Conservation (phyloP, 2,888 invertebrate genomes). For the Cerastoderma edule region DNA sequence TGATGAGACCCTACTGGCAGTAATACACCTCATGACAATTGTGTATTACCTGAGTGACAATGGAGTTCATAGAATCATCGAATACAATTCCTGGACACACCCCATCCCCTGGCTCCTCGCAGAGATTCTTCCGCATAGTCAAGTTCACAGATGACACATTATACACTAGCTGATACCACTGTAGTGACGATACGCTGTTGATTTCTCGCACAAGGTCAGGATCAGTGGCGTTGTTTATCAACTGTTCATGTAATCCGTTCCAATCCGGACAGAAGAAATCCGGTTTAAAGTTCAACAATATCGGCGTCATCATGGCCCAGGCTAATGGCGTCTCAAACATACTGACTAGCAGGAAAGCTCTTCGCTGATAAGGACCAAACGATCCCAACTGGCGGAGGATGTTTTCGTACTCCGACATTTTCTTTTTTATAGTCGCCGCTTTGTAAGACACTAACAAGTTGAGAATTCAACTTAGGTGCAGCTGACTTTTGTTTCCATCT, state of each 20-base stretch:
- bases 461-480: not conserved
- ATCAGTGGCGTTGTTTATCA: conserved; percentile 45
- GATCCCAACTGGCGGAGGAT: conserved; percentile 74
- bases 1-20: too few relatives aligned
- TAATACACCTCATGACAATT: too few relatives aligned
- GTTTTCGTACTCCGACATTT: conserved; percentile 78
- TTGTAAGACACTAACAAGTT: too few relatives aligned
- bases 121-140: conserved; percentile 36
- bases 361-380: conserved; percentile 80
- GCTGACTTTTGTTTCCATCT: too few relatives aligned
- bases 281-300: conserved; percentile 74
- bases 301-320: conserved; percentile 81
- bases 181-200: conserved; percentile 29
- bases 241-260: conserved; percentile 36
- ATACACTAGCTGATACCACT: conserved; percentile 30
- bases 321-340: conserved; percentile 81
- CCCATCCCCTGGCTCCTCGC: conserved; percentile 40
- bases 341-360: conserved; percentile 79
- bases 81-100: conserved; percentile 62
- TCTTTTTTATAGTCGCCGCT: conserved; percentile 15
- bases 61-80: conserved; percentile 70
- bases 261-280: conserved; percentile 68
- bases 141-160: conserved; percentile 39
- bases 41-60: conserved; percentile 75
- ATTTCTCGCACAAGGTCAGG: conserved; percentile 29